phyloP scores from a whole-genome alignment of 2,797 vertebrate species.

The Rhinophrynus dorsalis region DNA sequence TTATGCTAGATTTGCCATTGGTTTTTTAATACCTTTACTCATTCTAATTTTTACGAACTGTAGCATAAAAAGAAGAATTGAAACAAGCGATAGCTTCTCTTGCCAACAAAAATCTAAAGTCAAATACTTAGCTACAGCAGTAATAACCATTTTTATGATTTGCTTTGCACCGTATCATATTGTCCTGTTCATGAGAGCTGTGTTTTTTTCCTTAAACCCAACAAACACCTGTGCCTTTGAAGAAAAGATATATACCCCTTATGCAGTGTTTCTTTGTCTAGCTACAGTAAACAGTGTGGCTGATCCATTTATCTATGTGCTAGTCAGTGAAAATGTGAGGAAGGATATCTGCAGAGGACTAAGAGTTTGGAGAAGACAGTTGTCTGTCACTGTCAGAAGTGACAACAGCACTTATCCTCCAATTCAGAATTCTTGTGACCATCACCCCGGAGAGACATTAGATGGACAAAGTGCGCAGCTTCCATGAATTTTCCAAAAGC shows the following conservation, averaged over 20 bases:
- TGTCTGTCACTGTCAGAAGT: conserved; percentile 4
- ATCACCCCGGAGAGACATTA: not conserved
- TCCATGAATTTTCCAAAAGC: not conserved
- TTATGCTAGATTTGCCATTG: conserved; percentile 70
- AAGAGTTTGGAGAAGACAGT: conserved; percentile 49
- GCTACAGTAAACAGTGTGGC: conserved; percentile 78
- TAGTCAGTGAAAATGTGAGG: conserved; percentile 76
- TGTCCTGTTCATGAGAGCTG: conserved; percentile 72
- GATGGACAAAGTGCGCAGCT: not conserved
- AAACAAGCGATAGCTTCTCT: conserved; percentile 68
- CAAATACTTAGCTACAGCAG: conserved; percentile 61
- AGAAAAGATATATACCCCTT: conserved; percentile 65
- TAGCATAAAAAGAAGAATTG: conserved; percentile 65
- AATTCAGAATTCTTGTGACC: conserved; percentile 55
- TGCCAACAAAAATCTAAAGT: conserved; percentile 72
- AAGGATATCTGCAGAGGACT: conserved; percentile 66
- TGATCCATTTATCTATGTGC: conserved; percentile 85
- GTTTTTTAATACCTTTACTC: conserved; percentile 75
- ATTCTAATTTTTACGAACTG: conserved; percentile 74
- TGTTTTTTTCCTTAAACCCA: conserved; percentile 57
- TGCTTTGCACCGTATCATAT: conserved; percentile 88
- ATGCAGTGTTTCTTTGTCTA: conserved; percentile 77
- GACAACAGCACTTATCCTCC: conserved; percentile 47
- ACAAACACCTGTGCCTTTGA: conserved; percentile 58
- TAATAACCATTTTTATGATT: conserved; percentile 81